Evolutionary conservation across 1,140 invertebrate species (phyloP).

Genomic region (Nebria ingens): DNA sequence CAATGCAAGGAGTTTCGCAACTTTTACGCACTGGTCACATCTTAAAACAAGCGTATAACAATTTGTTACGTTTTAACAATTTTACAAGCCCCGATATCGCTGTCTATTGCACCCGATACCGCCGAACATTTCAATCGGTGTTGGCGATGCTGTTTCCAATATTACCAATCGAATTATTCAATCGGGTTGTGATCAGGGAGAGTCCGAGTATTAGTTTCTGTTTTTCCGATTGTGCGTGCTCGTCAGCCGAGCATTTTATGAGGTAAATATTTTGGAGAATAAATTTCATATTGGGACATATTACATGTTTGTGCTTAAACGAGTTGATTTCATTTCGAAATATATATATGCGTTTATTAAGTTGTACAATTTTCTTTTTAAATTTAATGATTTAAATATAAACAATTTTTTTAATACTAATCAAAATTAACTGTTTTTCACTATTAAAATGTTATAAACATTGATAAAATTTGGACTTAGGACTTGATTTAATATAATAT

Average conservation of each 20-base stretch:
- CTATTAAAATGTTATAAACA: too few species aligned
- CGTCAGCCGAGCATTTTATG: conserved; percentile 53
- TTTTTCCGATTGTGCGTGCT: conserved; percentile 70
- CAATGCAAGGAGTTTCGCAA: conserved; percentile 52
- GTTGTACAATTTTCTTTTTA: too few species aligned
- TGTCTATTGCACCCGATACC: conserved; percentile 71
- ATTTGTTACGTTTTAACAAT: conserved; percentile 19
- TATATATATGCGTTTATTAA: too few species aligned
- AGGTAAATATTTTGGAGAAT: conserved; percentile 33
- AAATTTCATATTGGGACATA: too few species aligned
- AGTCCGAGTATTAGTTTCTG: conserved; percentile 78
- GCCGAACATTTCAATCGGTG: conserved; percentile 81
- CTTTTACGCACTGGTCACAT: conserved; percentile 64
- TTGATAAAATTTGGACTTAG: too few species aligned
- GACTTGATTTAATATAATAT: too few species aligned
- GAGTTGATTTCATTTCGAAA: too few species aligned
- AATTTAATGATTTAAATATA: too few species aligned
- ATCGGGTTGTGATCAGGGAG: conserved; percentile 48
- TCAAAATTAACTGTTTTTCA: too few species aligned
- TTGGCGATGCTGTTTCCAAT: conserved; percentile 70
- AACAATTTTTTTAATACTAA: too few species aligned
- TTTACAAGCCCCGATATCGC: conserved; percentile 49
- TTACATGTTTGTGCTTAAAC: too few species aligned
- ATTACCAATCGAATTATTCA: conserved; percentile 43
- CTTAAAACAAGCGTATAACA: conserved; percentile 56